Conservation (phyloP, 2,113 vertebrate genomes). For the Antigone vipio region DNA sequence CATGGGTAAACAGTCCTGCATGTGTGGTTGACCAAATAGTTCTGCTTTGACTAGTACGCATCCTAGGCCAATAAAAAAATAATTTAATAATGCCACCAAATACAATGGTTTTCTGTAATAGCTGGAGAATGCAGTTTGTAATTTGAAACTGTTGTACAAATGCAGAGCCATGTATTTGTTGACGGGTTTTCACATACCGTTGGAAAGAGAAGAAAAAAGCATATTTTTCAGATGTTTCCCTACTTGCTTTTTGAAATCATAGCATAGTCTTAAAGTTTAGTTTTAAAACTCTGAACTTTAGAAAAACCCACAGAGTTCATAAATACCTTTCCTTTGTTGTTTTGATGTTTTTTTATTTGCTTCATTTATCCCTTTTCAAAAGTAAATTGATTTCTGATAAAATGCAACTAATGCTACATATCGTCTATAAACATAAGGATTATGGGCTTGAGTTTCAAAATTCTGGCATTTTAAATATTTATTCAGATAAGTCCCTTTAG, state of each 20-base stretch:
- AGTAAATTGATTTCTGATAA: background rate
- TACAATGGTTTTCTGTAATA: constrained; percentile 13
- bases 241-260: background rate
- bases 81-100: constrained; percentile 2
- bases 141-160: constrained; percentile 25
- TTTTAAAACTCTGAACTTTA: background rate
- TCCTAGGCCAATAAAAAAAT: constrained; percentile 19
- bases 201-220: background rate
- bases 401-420: background rate
- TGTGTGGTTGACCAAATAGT: constrained; percentile 12
- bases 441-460: background rate
- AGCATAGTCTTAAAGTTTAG: background rate
- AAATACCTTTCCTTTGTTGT: background rate
- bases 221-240: background rate
- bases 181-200: background rate
- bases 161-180: background rate
- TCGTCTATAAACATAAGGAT: background rate
- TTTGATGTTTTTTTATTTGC: background rate
- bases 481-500: background rate
- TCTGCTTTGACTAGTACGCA: background rate
- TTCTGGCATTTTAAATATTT: background rate
- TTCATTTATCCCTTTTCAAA: background rate
- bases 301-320: background rate
- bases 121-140: background rate
- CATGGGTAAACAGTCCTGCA: background rate